Evolutionary conservation across 2,888 invertebrate genomes (phyloP).

Genomic region (Lepetodrilus schrolli): DNA sequence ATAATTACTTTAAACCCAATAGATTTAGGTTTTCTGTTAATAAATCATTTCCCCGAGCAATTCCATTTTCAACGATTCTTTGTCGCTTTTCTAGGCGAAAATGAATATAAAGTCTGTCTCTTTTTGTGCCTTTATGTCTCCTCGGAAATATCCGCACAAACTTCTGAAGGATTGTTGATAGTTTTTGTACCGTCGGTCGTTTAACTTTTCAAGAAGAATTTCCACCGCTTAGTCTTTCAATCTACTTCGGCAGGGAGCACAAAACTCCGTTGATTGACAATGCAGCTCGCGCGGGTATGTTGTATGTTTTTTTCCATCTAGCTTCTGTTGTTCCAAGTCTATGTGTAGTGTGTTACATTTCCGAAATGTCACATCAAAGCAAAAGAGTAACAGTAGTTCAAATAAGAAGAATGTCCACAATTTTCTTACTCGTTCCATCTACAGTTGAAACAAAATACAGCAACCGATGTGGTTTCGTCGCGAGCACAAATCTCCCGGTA

Average conservation of each 20-base stretch:
- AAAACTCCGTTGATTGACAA: conserved; percentile 4
- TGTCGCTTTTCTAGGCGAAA: conserved; percentile 11
- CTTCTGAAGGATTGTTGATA: conserved; percentile 23
- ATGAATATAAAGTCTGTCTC: conserved; percentile 24
- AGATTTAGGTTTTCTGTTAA: neutral
- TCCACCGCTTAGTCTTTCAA: neutral
- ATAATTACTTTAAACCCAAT: conserved; percentile 19
- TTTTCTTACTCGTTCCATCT: neutral
- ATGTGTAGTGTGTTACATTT: conserved; percentile 2
- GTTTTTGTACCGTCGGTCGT: conserved; percentile 14
- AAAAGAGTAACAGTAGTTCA: neutral
- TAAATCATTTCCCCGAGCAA: neutral
- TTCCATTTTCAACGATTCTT: neutral
- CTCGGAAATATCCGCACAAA: neutral
- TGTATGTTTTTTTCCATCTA: conserved; percentile 20
- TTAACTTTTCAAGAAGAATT: conserved; percentile 19
- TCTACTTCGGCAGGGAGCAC: neutral
- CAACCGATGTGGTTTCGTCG: no score
- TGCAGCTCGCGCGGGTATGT: neutral
- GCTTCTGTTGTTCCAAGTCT: conserved; percentile 2
- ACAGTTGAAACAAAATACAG: no score
- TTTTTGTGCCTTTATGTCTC: conserved; percentile 16
- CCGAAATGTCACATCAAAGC: conserved; percentile 13
- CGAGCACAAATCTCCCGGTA: neutral
- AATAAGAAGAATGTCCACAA: conserved; percentile 11